These are phyloP conservation scores for Brachypterus glaber DNA, from an alignment of 2,888 invertebrate genomes.

Conservation along the genomic window DNA sequence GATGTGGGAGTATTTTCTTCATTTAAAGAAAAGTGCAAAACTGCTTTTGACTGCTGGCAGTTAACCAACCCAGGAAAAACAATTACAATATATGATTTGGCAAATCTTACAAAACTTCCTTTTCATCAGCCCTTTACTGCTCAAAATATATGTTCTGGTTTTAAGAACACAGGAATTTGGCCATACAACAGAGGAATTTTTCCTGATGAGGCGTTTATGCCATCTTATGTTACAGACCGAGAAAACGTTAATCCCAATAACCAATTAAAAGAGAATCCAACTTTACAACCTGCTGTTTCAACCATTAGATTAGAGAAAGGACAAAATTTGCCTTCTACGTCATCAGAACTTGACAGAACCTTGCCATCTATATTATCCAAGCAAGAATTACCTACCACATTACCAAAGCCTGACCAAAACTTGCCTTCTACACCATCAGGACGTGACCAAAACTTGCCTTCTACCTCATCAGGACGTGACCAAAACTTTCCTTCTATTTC, in stretches of 20 bases:
- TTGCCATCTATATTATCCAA: too few species aligned
- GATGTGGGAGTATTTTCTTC: constrained; percentile 23
- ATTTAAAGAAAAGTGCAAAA: constrained; percentile 20
- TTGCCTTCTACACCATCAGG: too few species aligned
- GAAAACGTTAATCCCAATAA: background rate
- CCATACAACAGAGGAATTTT: constrained; percentile 19
- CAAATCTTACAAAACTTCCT: constrained; percentile 16
- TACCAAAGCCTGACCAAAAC: too few species aligned
- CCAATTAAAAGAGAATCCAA: background rate
- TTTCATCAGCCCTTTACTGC: constrained; percentile 20
- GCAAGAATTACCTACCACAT: too few species aligned
- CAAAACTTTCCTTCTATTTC: too few species aligned
- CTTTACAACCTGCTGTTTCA: background rate
- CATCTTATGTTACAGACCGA: background rate
- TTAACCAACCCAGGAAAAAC: constrained; percentile 16
- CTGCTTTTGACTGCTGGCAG: constrained; percentile 17
- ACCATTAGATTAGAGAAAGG: too few species aligned
- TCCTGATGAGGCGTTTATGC: constrained; percentile 15
- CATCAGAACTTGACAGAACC: too few species aligned
- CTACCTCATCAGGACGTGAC: too few species aligned
- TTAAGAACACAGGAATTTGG: constrained; percentile 16
- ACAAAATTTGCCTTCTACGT: too few species aligned
- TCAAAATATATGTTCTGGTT: constrained; percentile 17
- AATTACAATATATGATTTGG: constrained; percentile 18
- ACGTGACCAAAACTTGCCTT: too few species aligned